Conservation (phyloP, 2,888 invertebrate species). For the Lordiphosa fenestrarum region DNA sequence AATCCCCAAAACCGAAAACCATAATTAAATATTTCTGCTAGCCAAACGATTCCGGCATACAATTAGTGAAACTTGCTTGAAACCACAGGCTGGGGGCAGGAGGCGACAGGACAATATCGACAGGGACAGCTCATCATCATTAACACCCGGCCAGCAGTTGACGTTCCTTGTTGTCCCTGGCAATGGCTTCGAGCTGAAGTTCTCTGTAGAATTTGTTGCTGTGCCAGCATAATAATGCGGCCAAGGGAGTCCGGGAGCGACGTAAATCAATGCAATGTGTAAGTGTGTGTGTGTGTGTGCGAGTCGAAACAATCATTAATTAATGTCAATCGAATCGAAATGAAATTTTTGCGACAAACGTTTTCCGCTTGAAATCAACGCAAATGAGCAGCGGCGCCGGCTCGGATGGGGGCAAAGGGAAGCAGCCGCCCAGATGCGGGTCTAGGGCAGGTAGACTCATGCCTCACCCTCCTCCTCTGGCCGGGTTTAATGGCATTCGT, state of each 20-base stretch:
- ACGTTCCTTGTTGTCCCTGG: constrained; percentile 34
- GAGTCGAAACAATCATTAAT: constrained; percentile 71
- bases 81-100: constrained; percentile 8
- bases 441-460: constrained; percentile 33
- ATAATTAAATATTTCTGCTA: constrained; percentile 65
- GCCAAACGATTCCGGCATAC: constrained; percentile 39
- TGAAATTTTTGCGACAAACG: constrained; percentile 72
- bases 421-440: constrained; percentile 31
- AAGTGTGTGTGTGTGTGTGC: constrained; percentile 39
- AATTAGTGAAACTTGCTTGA: constrained; percentile 54
- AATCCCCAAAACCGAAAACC: constrained; percentile 36
- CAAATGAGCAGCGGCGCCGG: constrained; percentile 54
- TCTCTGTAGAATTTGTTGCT: constrained; percentile 46
- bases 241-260: constrained; percentile 53
- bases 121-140: constrained; percentile 38
- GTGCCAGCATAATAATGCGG: constrained; percentile 67
- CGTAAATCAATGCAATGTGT: constrained; percentile 63
- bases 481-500: constrained; percentile 40
- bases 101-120: constrained; percentile 6
- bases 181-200: constrained; percentile 9
- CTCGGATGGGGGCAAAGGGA: no score
- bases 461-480: neutral
- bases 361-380: constrained; percentile 68
- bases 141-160: constrained; percentile 59
- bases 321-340: constrained; percentile 72